Percentiles rank a stretch among this genome's conserved stretches.
These are phyloP conservation scores for Periophthalmus modestus DNA, from an alignment of 2,113 vertebrate genomes.

Conservation along the genomic window DNA sequence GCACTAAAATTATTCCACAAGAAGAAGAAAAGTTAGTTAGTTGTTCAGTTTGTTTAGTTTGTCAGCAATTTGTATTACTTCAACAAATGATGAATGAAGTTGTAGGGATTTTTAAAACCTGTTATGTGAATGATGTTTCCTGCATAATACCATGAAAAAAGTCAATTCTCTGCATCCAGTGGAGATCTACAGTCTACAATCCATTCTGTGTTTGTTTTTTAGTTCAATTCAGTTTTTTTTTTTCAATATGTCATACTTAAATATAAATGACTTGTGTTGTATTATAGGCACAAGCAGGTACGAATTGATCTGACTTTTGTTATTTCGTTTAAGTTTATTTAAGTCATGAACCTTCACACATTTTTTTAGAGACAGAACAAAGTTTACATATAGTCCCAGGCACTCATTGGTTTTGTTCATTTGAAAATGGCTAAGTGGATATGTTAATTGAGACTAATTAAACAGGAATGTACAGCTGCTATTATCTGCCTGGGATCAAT, in stretches of 20 bases:
- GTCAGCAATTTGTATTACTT: no score
- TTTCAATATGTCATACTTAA: no score
- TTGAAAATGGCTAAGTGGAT: conserved; percentile 34
- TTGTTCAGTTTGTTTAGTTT: not conserved
- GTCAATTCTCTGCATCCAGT: no score
- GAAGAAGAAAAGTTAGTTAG: not conserved
- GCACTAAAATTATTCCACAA: not conserved
- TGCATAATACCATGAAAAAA: no score
- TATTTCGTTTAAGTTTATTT: no score
- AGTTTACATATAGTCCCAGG: not conserved
- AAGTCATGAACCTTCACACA: not conserved
- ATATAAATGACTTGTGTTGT: not conserved
- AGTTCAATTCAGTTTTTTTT: no score
- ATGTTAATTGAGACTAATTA: conserved; percentile 58
- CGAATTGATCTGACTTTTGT: no score
- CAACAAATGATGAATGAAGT: no score
- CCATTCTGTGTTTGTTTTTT: not conserved
- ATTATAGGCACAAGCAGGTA: not conserved
- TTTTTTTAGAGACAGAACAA: not conserved
- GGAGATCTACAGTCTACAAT: no score
- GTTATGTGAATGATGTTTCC: no score
- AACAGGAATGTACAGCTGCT: conserved; percentile 40
- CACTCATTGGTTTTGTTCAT: conserved; percentile 19
- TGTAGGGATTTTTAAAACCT: no score
- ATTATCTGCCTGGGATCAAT: conserved; percentile 55